Percentiles rank a stretch among this genome's conserved stretches.
Evolutionary conservation across 2,888 invertebrate genomes (phyloP).

Genomic region (Lycaena phlaeas): DNA sequence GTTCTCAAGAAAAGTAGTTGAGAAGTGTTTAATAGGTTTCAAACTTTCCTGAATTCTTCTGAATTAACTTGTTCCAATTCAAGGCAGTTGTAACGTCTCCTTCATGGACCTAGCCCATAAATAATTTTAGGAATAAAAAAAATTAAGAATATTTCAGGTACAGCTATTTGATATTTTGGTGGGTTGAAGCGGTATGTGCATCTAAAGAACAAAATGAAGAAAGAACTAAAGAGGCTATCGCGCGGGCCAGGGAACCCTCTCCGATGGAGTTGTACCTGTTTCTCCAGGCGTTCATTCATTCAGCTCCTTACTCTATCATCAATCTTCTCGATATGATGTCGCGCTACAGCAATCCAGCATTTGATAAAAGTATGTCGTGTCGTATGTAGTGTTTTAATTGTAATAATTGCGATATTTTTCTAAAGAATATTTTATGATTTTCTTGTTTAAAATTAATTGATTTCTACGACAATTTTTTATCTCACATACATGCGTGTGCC

Average conservation of each 20-base stretch:
- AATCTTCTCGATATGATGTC: conserved; percentile 73
- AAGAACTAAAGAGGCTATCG: conserved; percentile 74
- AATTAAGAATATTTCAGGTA: conserved; percentile 75
- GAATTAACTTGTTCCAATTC: too few relatives aligned
- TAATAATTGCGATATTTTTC: conserved; percentile 3
- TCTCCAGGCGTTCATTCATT: conserved; percentile 83
- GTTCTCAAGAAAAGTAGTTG: too few relatives aligned
- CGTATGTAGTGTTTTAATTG: too few relatives aligned
- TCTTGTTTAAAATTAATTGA: too few relatives aligned
- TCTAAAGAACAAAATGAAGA: conserved; percentile 64
- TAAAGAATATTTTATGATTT: conserved; percentile 5
- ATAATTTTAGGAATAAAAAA: too few relatives aligned
- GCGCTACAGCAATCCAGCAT: conserved; percentile 66
- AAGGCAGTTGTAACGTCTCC: too few relatives aligned
- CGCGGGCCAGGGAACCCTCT: conserved; percentile 74
- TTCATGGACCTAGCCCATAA: too few relatives aligned
- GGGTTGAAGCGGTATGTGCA: conserved; percentile 78
- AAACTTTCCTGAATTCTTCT: too few relatives aligned
- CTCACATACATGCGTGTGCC: too few relatives aligned
- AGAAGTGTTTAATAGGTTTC: too few relatives aligned
- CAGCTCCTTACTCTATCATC: conserved; percentile 79
- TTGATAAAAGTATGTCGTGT: conserved; percentile 74
- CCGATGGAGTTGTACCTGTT: conserved; percentile 84
- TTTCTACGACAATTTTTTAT: too few relatives aligned
- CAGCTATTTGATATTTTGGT: conserved; percentile 82